A percentile compares a stretch with the other conserved stretches of the same genome.
phyloP scores from a whole-genome alignment of 2,113 vertebrate species.

The Lathamus discolor region DNA sequence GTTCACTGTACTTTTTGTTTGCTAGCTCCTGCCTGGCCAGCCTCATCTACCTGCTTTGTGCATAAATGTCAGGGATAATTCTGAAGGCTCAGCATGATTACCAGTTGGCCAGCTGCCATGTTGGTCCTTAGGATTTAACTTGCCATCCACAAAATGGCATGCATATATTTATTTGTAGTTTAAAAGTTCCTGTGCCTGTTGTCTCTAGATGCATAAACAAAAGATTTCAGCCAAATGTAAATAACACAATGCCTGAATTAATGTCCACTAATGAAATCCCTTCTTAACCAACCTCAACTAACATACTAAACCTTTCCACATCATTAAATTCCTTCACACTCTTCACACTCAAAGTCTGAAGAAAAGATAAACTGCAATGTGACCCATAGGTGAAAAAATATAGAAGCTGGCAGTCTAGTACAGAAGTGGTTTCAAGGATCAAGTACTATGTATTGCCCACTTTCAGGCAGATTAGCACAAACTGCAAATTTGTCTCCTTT shows the following conservation, averaged over 20 bases:
- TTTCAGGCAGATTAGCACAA: neutral
- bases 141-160: neutral
- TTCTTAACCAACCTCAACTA: neutral
- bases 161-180: slow-evolving; percentile 10
- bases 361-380: neutral
- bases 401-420: neutral
- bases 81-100: neutral
- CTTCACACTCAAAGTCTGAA: neutral
- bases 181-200: neutral
- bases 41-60: neutral
- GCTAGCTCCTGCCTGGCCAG: neutral
- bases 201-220: neutral
- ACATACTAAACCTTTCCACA: neutral
- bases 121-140: slow-evolving; percentile 27
- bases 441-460: neutral
- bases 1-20: slow-evolving; percentile 7
- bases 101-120: neutral
- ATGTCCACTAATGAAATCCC: neutral
- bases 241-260: neutral
- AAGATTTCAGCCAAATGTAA: neutral
- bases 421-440: neutral
- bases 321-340: neutral
- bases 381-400: neutral
- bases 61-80: slow-evolving; percentile 19
- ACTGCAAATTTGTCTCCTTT: neutral